Evolutionary conservation across 2,797 vertebrate species (phyloP), one percentile per base, ranked within the genome.

Genomic region (Enteromius radiatus): DNA sequence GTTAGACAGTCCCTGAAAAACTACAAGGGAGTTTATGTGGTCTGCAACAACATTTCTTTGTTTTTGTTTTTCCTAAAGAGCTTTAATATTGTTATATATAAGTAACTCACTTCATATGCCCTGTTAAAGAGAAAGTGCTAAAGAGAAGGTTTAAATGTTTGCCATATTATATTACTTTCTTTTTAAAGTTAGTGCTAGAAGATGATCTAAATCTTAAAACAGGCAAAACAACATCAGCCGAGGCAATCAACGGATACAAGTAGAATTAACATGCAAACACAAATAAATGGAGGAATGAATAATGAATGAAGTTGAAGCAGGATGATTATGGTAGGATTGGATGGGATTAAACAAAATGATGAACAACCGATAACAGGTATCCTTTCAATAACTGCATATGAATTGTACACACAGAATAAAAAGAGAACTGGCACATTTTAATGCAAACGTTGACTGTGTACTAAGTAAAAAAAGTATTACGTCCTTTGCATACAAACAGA

Each of bases 291-390:
- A 54, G 7, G 31, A 54, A 54, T 36, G 47, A 54, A 52, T 31
- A 10, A 73, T 33, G 49, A 56, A 59, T 41, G 23, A 31, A 28
- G 26, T 15, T 64, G 41, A 64, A 64, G 31, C 12, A 45, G 49
- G 31, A 5, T 43, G 15, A 76, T 14, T 28, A 64, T 26, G 41
- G 19, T n/a, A 54, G 38, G 11, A 19, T 45, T 28, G 26, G 56
- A 45, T 77, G 17, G 8, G 74, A 54, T 41, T 26, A 33, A 76
- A 77, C n/a, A 3, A 77, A 45, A 12, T 63, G 17, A 63, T 76
- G 23, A 76, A 45, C 23, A 77, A 45, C 11, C 0, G 1, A 47
- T 76, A 61, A 75, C 43, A 76, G 15, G 26, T 61, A 43, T 43
- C 31, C 14, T 2, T 36, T 52, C 21, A 56, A 56, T 33, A 75